Evolutionary conservation across 2,113 vertebrate species (phyloP).

Genomic region (Thamnophis sirtalis): DNA sequence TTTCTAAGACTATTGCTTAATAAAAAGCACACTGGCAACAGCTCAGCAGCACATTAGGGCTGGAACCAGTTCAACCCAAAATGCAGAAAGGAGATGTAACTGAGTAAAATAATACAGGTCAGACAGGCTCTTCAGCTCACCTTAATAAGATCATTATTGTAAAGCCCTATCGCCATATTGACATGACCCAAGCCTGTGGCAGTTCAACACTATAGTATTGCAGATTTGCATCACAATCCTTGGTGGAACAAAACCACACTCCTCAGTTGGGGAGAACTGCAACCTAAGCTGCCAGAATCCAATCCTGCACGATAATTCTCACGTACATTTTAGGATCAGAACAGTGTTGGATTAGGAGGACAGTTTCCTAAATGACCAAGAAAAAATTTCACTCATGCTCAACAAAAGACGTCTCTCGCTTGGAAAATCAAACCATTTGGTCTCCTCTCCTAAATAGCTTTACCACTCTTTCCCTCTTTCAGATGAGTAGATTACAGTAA

Average conservation of each 20-base stretch:
- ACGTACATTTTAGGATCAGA: conserved; percentile 6
- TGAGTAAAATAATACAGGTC: not conserved
- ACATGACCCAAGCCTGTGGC: not conserved
- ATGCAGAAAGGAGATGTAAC: conserved; percentile 14
- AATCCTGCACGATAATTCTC: not conserved
- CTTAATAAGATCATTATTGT: not conserved
- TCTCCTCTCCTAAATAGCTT: not conserved
- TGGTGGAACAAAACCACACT: not conserved
- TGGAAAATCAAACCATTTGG: conserved; percentile 1
- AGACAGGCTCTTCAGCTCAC: not conserved
- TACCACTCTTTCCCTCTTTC: not conserved
- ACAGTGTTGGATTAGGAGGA: not conserved
- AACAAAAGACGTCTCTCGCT: not conserved
- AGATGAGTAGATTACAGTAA: not conserved
- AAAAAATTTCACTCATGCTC: not conserved
- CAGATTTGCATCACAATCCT: conserved; percentile 16
- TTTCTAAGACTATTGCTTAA: conserved; percentile 32
- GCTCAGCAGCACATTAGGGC: conserved; percentile 19
- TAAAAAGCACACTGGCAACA: conserved; percentile 17
- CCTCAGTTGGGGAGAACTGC: not conserved
- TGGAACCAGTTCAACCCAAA: conserved; percentile 40
- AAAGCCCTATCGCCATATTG: not conserved
- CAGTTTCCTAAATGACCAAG: not conserved
- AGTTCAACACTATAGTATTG: conserved; percentile 1
- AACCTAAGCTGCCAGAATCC: not conserved